Base-by-base conservation (phyloP, 1,140 invertebrate genomes). In the Oscheius sp. region DNA sequence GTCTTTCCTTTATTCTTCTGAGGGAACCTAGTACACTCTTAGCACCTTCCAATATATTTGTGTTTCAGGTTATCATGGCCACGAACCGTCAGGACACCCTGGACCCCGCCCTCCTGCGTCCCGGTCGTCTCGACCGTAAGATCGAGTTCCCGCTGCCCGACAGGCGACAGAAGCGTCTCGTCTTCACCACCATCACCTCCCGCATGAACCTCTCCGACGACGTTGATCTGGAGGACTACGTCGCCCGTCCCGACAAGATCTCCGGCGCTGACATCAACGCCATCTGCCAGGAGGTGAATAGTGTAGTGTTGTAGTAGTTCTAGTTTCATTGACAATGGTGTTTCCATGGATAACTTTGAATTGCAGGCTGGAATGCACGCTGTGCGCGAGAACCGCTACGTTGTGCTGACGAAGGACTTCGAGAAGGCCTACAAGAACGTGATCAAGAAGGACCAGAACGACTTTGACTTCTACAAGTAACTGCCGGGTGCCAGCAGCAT, bases 191-290 rank as follows among this genome's bases (percentile, higher is more conserved):
- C 0, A 97, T 99, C 73, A 98, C 96, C 0, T 88, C 91, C 0
- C 97, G 94, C 85, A 99, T 99, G 97, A 99, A 99, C 87, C 87
- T 99, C n/a, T 95, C 93, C 76, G 96, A 99, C 84, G 97, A 99
- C 86, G 95, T 99, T 1, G 97, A 99, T 87, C 86, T 99, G 1
- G 97, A 99, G 85, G 97, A 99, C 87, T 99, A 95, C 87, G 95
- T 99, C 10, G 95, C 96, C 10, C 88, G 97, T 20, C 95, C 97
- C 0, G 97, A 99, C 84, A 92, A 93, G 86, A 97, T 99, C 79
- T 97, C 94, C 70, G 95, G 96, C 58, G 97, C 97, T 59, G 97
- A 99, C 84, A 99, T 99, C 74, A 99, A 99, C 86, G 95, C 96
- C 32, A 99, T 99, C 82, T 99, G 95, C 86, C 97, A 99, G 87